Base-by-base conservation (phyloP, 2,888 invertebrate genomes). In the Phalangium opilio region DNA sequence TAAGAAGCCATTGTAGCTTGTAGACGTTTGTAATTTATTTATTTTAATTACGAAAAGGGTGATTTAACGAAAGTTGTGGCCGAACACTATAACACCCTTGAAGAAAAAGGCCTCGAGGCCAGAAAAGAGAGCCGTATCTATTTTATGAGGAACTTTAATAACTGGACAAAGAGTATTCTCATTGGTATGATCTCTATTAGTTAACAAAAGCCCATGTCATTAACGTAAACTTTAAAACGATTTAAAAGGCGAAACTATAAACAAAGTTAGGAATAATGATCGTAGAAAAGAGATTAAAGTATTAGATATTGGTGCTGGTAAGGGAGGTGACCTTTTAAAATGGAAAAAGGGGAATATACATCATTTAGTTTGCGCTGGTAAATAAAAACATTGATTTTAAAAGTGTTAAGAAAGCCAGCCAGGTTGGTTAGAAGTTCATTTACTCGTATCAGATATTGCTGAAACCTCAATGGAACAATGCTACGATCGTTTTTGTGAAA, bases 301-400 rank as follows among this genome's bases (percentile, higher is more conserved):
- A 0, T 69, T 95, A 45, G 98, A 98, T 65, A 79, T 98, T 73
- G 90, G 93, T 59, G 93, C 93, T 64, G 98, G 98, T 1, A 99
- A 99, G 73, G 98, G 98, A 17, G 98, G 98, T 2, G 98, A 99
- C 67, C 71, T 98, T 33, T 72, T 83, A n/a, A 99, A 99, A 67
- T 99, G 96, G 89, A 77, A 77, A 50, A 87, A 84, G 63, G 81
- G 66, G 12, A 76, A 44, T 70, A 83, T 91, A 43, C 74, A 77
- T 2, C 82, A 85, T 67, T 71, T 90, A 15, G 79, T 91, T 48
- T 89, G 87, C 68, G 82, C 83, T 41, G 93, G 67, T 66, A 53
- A n/a, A n/a, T n/a, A n/a, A n/a, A n/a, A n/a, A n/a, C n/a, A n/a
- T n/a, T n/a, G n/a, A n/a, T n/a, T n/a, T n/a, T n/a, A n/a, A n/a